Evolutionary conservation across 2,888 invertebrate species (phyloP).

Genomic region (Rotaria magnacalcarata): DNA sequence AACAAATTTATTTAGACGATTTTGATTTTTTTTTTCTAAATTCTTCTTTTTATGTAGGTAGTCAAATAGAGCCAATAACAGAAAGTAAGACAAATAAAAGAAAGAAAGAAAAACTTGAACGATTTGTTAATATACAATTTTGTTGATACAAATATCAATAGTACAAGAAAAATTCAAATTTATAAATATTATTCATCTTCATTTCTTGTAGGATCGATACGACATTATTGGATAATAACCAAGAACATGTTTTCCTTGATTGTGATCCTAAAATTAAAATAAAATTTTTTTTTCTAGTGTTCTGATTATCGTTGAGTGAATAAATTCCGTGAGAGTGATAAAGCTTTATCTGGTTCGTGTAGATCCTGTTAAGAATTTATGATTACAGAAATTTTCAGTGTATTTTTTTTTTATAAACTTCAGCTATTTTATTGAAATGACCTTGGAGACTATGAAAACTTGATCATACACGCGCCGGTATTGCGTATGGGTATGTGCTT

Average conservation of each 20-base stretch:
- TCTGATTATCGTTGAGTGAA: too few species aligned
- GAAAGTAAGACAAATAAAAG: neutral
- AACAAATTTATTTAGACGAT: neutral
- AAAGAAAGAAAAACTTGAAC: neutral
- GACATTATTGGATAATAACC: slow-evolving; percentile 25
- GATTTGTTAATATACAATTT: neutral
- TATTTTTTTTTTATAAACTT: too few species aligned
- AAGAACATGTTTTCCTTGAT: neutral
- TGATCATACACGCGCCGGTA: too few species aligned
- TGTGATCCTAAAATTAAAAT: neutral
- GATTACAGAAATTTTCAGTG: too few species aligned
- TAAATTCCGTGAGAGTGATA: too few species aligned
- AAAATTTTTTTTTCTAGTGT: neutral
- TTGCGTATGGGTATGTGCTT: too few species aligned
- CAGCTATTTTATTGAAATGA: too few species aligned
- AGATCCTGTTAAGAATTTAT: too few species aligned
- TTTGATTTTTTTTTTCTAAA: neutral
- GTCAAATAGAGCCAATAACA: neutral
- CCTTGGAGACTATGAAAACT: too few species aligned
- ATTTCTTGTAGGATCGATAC: slow-evolving; percentile 23
- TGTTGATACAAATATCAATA: neutral
- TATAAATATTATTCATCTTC: neutral
- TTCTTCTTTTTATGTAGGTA: neutral
- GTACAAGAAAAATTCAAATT: too few species aligned
- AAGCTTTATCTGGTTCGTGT: too few species aligned